Base-by-base conservation (phyloP, 1,140 invertebrate genomes). In the Eumaeus atala region DNA sequence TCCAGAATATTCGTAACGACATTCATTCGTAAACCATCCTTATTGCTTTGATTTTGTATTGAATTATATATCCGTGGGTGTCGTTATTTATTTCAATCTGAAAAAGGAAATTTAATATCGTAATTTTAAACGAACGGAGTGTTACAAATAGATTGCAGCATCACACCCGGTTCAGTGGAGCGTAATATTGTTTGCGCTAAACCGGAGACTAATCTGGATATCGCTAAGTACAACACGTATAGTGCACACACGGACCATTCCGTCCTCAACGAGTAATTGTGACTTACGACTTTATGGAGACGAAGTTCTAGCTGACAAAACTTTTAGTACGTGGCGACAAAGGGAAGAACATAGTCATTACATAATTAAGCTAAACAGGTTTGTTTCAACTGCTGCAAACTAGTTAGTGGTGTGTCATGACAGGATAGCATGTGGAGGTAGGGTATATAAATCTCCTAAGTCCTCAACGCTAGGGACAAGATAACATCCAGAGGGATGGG, bases 141-240 rank as follows among this genome's bases (percentile, higher is more conserved):
- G 40, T 44, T 9, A 44, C 12, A 16, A 44, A 44, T 16, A 44
- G 40, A 44, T 44, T 44, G 40, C 40, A 44, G 40, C 40, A 16
- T 44, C 12, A 44, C 17, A 9, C 7, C 12, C 40, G 40, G 40
- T 44, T 44, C 40, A 44, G 40, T 17, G 40, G 16, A 44, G 40
- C 40, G 14, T 16, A 44, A 16, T 44, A 44, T 44, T 44, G 40
- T 44, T 44, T 44, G 40, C 40, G 40, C 40, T 16, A 14, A 16
- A 14, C 40, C 40, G 40, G 40, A 44, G 16, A 16, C 40, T 44
- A 44, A 44, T 44, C 40, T 44, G 40, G 40, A 16, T 44, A 44
- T 44, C 40, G 40, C 40, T 44, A 44, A 44, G 16, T 44, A 44
- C 40, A 44, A 44, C 40, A 44, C 40, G 40, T 42, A 40, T 14